phyloP scores from a whole-genome alignment of 2,113 vertebrate species.

The Anoplopoma fimbria region DNA sequence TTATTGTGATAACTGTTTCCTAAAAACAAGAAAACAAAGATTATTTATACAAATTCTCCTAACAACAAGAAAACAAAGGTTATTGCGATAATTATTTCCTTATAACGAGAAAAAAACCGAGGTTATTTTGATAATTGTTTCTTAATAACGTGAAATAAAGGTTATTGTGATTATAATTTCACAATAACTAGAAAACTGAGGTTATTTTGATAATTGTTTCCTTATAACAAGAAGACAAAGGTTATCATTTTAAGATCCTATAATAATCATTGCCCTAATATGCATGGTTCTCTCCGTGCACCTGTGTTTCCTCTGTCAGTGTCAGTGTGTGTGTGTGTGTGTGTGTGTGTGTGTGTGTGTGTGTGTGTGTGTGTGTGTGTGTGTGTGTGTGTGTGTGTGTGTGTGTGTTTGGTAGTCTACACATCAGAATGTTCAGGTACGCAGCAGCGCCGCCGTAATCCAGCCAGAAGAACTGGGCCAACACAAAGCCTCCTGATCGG shows the following conservation, averaged over 20 bases:
- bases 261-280: not conserved
- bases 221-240: not conserved
- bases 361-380: too few species aligned
- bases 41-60: too few species aligned
- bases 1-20: too few species aligned
- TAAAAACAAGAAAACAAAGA: too few species aligned
- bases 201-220: too few species aligned
- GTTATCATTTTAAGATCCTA: not conserved
- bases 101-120: too few species aligned
- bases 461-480: slow-evolving; percentile 60
- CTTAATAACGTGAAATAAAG: not conserved
- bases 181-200: too few species aligned
- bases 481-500: slow-evolving; percentile 52
- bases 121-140: too few species aligned
- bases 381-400: too few species aligned
- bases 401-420: not conserved
- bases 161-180: not conserved
- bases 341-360: too few species aligned
- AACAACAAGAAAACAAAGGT: too few species aligned
- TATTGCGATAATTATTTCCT: not conserved
- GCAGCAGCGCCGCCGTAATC: not conserved
- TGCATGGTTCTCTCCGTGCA: not conserved
- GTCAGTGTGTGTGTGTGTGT: too few species aligned
- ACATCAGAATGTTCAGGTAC: slow-evolving; percentile 40
- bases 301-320: not conserved